Percentiles rank a stretch among this genome's conserved stretches.
These are phyloP conservation scores for Lucifuga dentata DNA, from an alignment of 2,113 vertebrate species.

Conservation along the genomic window DNA sequence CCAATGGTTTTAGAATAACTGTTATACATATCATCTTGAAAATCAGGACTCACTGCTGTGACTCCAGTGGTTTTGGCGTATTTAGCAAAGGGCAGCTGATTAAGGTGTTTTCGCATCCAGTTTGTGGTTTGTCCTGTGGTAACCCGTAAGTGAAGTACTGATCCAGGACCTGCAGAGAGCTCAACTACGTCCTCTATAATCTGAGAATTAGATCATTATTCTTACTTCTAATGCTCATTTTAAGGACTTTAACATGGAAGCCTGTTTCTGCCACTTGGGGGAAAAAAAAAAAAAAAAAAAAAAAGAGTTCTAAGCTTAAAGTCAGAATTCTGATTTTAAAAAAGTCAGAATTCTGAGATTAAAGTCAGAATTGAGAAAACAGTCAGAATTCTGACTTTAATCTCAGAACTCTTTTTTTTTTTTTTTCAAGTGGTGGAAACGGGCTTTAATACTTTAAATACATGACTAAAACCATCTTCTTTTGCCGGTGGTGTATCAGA, in stretches of 20 bases:
- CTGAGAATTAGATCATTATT: neutral
- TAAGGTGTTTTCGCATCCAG: constrained; percentile 16
- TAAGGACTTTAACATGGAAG: no score
- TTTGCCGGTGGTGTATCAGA: constrained; percentile 20
- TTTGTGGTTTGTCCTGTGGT: neutral
- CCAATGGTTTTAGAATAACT: constrained; percentile 56
- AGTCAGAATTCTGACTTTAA: no score
- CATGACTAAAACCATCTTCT: neutral
- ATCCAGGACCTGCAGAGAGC: constrained; percentile 20
- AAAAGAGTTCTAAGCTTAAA: no score
- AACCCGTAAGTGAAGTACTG: constrained; percentile 56
- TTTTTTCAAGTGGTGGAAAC: no score
- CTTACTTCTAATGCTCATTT: neutral
- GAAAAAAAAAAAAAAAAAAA: no score
- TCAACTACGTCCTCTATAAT: neutral
- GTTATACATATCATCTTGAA: constrained; percentile 18
- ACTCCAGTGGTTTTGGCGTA: constrained; percentile 43
- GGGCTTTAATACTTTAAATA: no score
- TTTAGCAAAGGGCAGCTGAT: constrained; percentile 49
- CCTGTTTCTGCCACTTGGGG: no score
- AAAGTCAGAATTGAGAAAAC: no score
- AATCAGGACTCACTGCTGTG: constrained; percentile 39
- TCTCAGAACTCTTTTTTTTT: no score
- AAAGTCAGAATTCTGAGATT: no score
- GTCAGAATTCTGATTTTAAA: no score